Percentiles rank a stretch among this genome's conserved stretches.
These are phyloP conservation scores for Cheilosia vernalis DNA, from an alignment of 2,888 invertebrate species.

Conservation along the genomic window DNA sequence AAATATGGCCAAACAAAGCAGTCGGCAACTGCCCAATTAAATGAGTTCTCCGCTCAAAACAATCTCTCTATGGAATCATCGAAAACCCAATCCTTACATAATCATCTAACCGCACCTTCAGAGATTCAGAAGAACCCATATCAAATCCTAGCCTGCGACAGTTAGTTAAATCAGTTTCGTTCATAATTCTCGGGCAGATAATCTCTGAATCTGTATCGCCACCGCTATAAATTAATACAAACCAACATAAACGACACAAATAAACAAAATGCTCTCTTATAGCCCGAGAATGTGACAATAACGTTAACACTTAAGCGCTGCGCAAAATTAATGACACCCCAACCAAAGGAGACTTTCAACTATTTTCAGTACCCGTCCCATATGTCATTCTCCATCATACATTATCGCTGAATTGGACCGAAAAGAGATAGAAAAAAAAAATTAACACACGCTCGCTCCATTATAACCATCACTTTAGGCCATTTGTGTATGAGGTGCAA, in stretches of 20 bases:
- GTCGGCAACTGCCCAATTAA: too few relatives aligned
- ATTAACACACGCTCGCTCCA: slow-evolving; percentile 4
- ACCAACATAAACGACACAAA: slow-evolving; percentile 52
- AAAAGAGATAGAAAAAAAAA: slow-evolving; percentile 45
- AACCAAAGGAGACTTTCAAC: slow-evolving; percentile 64
- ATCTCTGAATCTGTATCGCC: slow-evolving; percentile 51
- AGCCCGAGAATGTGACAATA: slow-evolving; percentile 66
- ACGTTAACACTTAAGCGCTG: slow-evolving; percentile 66
- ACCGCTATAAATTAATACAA: slow-evolving; percentile 59
- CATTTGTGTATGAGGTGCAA: slow-evolving; percentile 74
- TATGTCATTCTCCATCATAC: slow-evolving; percentile 74
- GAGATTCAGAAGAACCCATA: slow-evolving; percentile 5
- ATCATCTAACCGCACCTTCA: background rate
- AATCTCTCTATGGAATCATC: slow-evolving; percentile 1
- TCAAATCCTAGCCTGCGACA: slow-evolving; percentile 24
- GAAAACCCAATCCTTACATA: background rate
- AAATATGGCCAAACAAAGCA: too few relatives aligned
- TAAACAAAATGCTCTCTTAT: slow-evolving; percentile 60
- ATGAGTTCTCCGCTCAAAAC: background rate
- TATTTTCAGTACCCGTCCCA: slow-evolving; percentile 71
- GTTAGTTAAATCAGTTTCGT: slow-evolving; percentile 54
- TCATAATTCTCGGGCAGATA: slow-evolving; percentile 42
- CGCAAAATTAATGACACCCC: slow-evolving; percentile 67
- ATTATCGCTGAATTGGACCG: slow-evolving; percentile 67
- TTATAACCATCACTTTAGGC: slow-evolving; percentile 65